Conservation (phyloP, 64 coral and sea anemone genomes). For the Montipora foliosa region DNA sequence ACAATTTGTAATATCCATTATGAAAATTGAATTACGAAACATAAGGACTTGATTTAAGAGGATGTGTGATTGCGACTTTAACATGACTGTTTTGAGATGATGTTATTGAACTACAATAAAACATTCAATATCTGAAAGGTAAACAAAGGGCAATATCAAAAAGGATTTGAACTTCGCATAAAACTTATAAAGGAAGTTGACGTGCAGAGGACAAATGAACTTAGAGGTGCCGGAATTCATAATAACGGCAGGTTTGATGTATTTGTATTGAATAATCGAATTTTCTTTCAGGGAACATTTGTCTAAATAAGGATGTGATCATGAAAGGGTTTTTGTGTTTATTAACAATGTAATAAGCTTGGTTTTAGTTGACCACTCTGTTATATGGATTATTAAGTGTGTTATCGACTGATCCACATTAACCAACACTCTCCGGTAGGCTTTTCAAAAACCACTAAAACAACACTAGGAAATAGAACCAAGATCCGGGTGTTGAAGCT, state of each 20-base stretch:
- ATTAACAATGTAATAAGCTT: constrained; percentile 58
- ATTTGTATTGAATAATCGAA: constrained; percentile 50
- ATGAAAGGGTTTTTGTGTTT: constrained; percentile 57
- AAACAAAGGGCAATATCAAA: constrained; percentile 49
- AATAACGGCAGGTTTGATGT: constrained; percentile 31
- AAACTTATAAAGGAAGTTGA: constrained; percentile 51
- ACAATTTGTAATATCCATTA: constrained; percentile 14
- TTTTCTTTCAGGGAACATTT: constrained; percentile 60
- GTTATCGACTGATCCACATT: constrained; percentile 37
- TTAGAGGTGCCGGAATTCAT: constrained; percentile 59
- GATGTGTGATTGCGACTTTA: constrained; percentile 11
- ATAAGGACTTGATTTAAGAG: constrained; percentile 21
- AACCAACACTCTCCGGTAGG: constrained; percentile 14
- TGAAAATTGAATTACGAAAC: not conserved
- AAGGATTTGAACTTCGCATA: constrained; percentile 14
- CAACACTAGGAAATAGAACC: constrained; percentile 57
- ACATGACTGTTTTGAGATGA: constrained; percentile 33
- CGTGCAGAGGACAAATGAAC: constrained; percentile 11
- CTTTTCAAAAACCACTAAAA: constrained; percentile 52
- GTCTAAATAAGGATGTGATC: constrained; percentile 51
- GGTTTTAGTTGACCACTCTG: not conserved
- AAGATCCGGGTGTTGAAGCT: constrained; percentile 31
- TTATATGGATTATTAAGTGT: constrained; percentile 44
- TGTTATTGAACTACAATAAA: constrained; percentile 51
- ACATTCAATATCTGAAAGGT: constrained; percentile 48